Conservation (phyloP, 2,888 invertebrate genomes). For the Eupithecia dodoneata region DNA sequence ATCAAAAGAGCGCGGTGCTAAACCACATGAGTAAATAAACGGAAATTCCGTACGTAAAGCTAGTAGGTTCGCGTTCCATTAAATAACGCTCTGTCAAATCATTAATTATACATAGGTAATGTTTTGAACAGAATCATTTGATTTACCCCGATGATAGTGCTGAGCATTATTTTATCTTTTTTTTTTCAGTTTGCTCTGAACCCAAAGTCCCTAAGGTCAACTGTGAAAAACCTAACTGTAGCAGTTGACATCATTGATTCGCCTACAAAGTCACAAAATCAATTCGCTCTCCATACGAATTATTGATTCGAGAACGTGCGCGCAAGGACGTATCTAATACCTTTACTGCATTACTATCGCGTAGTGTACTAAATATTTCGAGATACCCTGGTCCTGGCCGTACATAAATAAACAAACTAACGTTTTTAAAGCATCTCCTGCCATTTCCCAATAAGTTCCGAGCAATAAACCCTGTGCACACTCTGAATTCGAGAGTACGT, state of each 20-base stretch:
- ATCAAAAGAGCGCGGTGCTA: no score
- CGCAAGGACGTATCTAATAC: not conserved
- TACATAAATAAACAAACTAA: constrained; percentile 32
- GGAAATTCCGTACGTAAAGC: no score
- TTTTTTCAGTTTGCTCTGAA: not conserved
- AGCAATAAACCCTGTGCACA: constrained; percentile 62
- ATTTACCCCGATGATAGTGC: not conserved
- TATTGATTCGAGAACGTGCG: not conserved
- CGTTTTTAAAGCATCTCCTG: constrained; percentile 31
- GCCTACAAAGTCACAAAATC: not conserved
- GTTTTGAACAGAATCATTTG: not conserved
- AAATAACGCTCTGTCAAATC: no score
- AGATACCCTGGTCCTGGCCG: not conserved
- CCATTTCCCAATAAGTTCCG: constrained; percentile 66
- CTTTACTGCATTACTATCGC: not conserved
- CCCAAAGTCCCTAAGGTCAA: not conserved
- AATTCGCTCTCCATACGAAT: not conserved
- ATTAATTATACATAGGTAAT: no score
- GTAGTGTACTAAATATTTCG: not conserved
- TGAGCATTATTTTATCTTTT: no score
- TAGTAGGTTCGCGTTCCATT: no score
- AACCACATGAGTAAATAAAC: no score
- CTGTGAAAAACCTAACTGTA: not conserved
- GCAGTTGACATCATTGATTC: not conserved
- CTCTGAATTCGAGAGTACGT: constrained; percentile 63